Evolutionary conservation across 2,888 invertebrate species (phyloP), one percentile per base, ranked within the genome.

Genomic region (Xanthorhoe designata): DNA sequence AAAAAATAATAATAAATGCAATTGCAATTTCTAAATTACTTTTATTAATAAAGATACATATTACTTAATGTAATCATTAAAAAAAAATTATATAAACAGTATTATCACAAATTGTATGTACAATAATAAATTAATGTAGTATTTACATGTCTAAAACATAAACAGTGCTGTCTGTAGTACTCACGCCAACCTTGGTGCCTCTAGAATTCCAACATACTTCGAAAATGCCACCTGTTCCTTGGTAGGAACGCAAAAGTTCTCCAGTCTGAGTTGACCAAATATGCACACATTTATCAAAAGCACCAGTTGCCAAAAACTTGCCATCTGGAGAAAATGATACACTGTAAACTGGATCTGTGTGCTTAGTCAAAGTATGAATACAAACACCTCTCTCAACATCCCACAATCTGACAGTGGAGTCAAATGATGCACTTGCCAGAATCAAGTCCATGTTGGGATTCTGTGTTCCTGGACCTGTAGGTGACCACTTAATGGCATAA

Each of bases 401-500:
- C 99, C 99, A 99, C 65, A 99, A 90, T 49, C 99, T 95, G 24
- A 99, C 99, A 10, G 99, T 99, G 0, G 99, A 99, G 92, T 99
- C 99, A 89, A 99, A 99, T 38, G 99, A 99, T 56, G 99, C 99
- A 86, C 99, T 99, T 38, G 99, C 99, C 78, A 99, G 94, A 62
- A 99, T 98, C 62, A 99, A 94, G 89, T 98, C 98, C 95, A 98
- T 98, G 82, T 98, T 99, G 8, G 99, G 99, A 92, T 99, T 99
- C 78, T 96, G 96, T 42, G 99, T 99, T 5, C 98, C 98, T 0
- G 98, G 98, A 0, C 99, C 99, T 8, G 99, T 99, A 0, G 99
- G 99, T 68, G 98, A 98, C 99, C 99, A 99, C 88, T 99, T 99
- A 70, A 99, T 99, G 13, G 99, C 99, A 87, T 99, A 99, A 74